phyloP scores from a whole-genome alignment of 1,140 invertebrate genomes.

The Parapsyche elsis region DNA sequence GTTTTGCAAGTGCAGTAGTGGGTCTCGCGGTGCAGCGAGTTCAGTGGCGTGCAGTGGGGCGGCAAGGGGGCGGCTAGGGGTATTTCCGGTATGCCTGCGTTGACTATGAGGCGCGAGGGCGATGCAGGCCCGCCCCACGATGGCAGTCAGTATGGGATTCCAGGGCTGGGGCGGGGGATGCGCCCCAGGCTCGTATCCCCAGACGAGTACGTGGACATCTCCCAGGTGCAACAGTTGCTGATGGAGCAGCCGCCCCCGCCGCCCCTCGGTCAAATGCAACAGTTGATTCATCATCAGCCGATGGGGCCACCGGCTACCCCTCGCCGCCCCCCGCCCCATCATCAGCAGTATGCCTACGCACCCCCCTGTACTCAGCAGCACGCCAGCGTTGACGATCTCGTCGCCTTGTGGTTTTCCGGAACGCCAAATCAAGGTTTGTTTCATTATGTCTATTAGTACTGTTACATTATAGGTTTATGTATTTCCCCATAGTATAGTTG shows the following conservation, averaged over 20 bases:
- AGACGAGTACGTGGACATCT: slow-evolving; percentile 73
- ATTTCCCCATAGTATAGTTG: too few relatives aligned
- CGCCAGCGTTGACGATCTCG: slow-evolving; percentile 60
- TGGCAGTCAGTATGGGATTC: slow-evolving; percentile 40
- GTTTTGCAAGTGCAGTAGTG: not conserved
- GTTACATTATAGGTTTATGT: too few relatives aligned
- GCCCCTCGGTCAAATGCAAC: slow-evolving; percentile 57
- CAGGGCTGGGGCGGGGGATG: slow-evolving; percentile 22
- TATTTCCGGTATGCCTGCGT: slow-evolving; percentile 50
- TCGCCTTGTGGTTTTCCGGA: slow-evolving; percentile 62
- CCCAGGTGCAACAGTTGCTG: slow-evolving; percentile 71
- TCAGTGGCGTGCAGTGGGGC: not conserved
- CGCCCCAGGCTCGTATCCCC: slow-evolving; percentile 49
- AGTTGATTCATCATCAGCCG: slow-evolving; percentile 26
- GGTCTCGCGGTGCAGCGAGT: not conserved
- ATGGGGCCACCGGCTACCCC: slow-evolving; percentile 63
- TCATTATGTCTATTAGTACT: not conserved
- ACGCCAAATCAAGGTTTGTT: slow-evolving; percentile 58
- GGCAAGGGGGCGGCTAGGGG: not conserved
- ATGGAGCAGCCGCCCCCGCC: slow-evolving; percentile 65
- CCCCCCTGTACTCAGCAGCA: slow-evolving; percentile 60
- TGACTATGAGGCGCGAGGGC: slow-evolving; percentile 54
- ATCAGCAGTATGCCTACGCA: slow-evolving; percentile 25
- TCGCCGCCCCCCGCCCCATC: slow-evolving; percentile 55
- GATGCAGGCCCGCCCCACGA: slow-evolving; percentile 49